Conservation (phyloP, 2,888 invertebrate genomes). For the Campopleginae sp. region DNA sequence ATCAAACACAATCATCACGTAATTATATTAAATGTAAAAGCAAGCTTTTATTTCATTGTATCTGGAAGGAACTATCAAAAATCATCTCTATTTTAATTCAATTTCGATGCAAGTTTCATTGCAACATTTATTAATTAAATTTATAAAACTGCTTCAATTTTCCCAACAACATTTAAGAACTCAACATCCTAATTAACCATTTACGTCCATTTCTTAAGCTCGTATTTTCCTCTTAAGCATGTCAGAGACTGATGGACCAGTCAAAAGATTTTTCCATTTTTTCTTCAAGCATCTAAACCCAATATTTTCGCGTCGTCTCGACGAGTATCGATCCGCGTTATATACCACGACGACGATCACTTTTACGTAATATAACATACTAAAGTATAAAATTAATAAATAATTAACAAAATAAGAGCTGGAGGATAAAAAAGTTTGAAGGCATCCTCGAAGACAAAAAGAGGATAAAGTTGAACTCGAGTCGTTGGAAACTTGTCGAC, state of each 20-base stretch:
- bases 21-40: not conserved
- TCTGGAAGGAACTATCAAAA: not conserved
- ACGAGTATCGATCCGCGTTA: conserved; percentile 14
- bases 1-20: not conserved
- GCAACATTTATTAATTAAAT: not conserved
- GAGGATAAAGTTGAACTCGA: conserved; percentile 1
- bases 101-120: not conserved
- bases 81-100: not conserved
- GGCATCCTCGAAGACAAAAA: conserved; percentile 14
- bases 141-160: not conserved
- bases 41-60: not conserved
- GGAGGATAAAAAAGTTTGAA: conserved; percentile 35
- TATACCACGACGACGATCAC: not conserved
- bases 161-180: not conserved
- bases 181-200: not conserved
- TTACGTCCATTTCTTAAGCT: not conserved
- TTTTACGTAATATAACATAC: conserved; percentile 22
- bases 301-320: conserved; percentile 26
- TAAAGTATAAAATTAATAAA: conserved; percentile 4
- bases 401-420: conserved; percentile 16
- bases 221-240: not conserved
- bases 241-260: not conserved
- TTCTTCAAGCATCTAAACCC: not conserved
- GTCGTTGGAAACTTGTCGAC: conserved; percentile 39
- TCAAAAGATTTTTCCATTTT: not conserved